Evolutionary conservation across 2,113 vertebrate genomes (phyloP).

Genomic region (Glaucidium brasilianum): DNA sequence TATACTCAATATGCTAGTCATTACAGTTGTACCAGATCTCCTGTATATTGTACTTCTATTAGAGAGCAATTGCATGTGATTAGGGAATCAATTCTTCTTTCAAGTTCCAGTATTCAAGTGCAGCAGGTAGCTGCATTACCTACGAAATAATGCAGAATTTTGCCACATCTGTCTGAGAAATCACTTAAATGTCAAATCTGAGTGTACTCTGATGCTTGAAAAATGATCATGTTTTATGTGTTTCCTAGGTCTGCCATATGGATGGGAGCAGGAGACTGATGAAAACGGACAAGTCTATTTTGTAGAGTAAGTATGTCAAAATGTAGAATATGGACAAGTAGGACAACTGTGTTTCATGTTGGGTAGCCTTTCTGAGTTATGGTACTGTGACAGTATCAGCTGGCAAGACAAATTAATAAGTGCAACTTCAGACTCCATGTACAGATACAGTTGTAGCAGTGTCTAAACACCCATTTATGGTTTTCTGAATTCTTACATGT

Average conservation of each 20-base stretch:
- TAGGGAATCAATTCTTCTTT: neutral
- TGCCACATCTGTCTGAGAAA: neutral
- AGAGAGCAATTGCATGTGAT: neutral
- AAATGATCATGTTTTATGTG: neutral
- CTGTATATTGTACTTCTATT: neutral
- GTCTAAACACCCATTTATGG: neutral
- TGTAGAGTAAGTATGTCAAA: constrained; percentile 88
- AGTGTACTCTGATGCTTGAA: neutral
- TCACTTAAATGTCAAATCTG: neutral
- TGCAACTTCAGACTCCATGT: neutral
- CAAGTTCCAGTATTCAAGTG: neutral
- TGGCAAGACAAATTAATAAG: neutral
- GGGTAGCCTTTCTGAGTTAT: neutral
- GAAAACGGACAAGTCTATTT: constrained; percentile 92
- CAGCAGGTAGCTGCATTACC: neutral
- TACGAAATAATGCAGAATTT: neutral
- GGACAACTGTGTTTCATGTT: neutral
- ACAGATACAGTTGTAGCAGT: neutral
- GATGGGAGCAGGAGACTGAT: constrained; percentile 96
- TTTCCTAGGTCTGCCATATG: constrained; percentile 90
- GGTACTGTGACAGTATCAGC: neutral
- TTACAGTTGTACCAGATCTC: neutral
- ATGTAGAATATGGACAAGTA: neutral
- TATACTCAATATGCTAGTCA: neutral
- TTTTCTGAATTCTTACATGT: neutral